Base-by-base conservation (phyloP, 2,797 vertebrate species). In the Urophycis tenuis region DNA sequence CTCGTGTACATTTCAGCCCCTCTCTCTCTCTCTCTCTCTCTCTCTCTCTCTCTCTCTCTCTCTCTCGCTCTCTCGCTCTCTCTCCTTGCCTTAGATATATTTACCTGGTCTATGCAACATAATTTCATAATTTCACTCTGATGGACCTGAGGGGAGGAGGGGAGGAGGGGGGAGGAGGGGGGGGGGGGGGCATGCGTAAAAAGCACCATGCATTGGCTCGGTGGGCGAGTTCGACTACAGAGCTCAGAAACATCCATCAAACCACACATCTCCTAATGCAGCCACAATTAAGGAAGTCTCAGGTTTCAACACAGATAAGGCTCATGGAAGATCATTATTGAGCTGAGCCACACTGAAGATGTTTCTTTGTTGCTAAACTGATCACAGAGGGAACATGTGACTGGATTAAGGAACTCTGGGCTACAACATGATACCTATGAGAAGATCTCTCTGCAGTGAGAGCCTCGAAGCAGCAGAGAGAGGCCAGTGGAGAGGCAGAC, bases 391-490 rank as follows among this genome's bases (percentile, higher is more conserved):
- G 25, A 67, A 67, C n/a, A 67, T 67, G 9, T 67, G 60, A 67
- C 60, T 67, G 60, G n/a, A 67, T 67, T 67, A 67, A 67, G 60
- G 60, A 67, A 67, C 60, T 67, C 60, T 35, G 64, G 49, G 72
- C 74, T 34, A 60, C 74, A 64, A 60, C 30, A 64, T 75, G 33
- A 64, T 60, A 60, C 33, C 49, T 53, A 75, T 7, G 31, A 75
- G 45, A 7, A 45, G 72, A 36, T 15, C 12, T 73, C 10, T 39
- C 72, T 39, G 39, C 74, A 11, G 60, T 14, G 25, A 67, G 29
- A 25, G 60, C 8, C 29, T 12, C 11, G 25, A 29, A 29, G 60
- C 12, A 12, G 25, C 60, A 67, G n/a, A 67, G 4, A 25, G 25
- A 67, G 60, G 14, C 41, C 41, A 19, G 41, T 11, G 12, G 39